phyloP scores from a whole-genome alignment of 2,113 vertebrate genomes.

The Hippocampus zosterae region DNA sequence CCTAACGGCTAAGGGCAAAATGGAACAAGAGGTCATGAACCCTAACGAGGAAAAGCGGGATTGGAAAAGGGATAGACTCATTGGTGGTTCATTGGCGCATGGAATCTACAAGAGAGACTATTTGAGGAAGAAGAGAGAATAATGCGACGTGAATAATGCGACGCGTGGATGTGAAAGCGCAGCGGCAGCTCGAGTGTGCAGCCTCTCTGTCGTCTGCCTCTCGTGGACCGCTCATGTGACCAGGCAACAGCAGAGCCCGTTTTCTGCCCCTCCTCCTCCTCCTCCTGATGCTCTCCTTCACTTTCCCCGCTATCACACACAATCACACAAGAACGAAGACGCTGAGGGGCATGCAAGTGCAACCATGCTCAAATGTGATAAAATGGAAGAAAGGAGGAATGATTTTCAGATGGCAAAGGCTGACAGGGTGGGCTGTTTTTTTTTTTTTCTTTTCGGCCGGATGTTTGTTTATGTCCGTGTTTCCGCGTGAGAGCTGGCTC shows the following conservation, averaged over 20 bases:
- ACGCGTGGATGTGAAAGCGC: neutral
- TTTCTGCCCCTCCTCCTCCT: constrained; percentile 15
- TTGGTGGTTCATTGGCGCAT: neutral
- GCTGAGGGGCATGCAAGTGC: constrained; percentile 14
- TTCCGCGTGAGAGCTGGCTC: constrained; percentile 5
- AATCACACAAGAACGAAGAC: constrained; percentile 28
- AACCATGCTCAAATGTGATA: neutral
- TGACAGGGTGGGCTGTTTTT: constrained; percentile 19
- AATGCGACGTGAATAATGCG: neutral
- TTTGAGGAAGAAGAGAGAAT: neutral
- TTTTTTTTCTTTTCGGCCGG: constrained; percentile 1
- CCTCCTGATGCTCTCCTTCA: constrained; percentile 17
- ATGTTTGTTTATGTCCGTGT: constrained; percentile 4
- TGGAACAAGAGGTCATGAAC: no score
- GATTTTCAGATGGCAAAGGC: constrained; percentile 42
- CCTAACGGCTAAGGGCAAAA: no score
- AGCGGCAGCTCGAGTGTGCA: neutral
- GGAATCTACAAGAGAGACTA: neutral
- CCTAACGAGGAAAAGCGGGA: no score
- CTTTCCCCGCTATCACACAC: constrained; percentile 29
- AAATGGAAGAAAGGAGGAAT: constrained; percentile 6
- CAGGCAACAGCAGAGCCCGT: constrained; percentile 39
- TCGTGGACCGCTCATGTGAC: constrained; percentile 63
- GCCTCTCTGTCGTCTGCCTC: constrained; percentile 24
- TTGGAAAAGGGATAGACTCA: no score